Conservation (phyloP, 2,797 vertebrate species). For the Aselliscus stoliczkanus region DNA sequence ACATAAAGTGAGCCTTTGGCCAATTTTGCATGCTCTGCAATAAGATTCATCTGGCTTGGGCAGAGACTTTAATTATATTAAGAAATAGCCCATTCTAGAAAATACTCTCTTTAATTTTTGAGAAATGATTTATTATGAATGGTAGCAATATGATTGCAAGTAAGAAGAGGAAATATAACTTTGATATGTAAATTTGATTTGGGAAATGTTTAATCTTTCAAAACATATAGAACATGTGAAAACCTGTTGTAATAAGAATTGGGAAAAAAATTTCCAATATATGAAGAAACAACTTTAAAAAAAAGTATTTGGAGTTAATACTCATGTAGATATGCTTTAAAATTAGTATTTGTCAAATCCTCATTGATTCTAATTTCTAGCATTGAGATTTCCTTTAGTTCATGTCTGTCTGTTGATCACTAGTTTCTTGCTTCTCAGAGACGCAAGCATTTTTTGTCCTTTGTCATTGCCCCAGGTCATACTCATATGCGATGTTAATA, state of each 20-base stretch:
- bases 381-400: neutral
- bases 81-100: neutral
- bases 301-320: neutral
- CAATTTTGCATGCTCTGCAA: neutral
- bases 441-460: neutral
- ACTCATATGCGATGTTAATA: neutral
- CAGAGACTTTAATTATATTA: neutral
- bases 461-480: neutral
- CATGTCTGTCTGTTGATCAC: neutral
- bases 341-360: neutral
- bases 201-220: conserved; percentile 19
- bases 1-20: neutral
- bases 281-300: neutral
- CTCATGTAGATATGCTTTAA: neutral
- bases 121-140: neutral
- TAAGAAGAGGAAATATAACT: neutral
- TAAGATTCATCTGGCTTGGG: neutral
- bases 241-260: neutral
- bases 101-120: neutral
- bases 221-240: neutral
- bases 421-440: neutral
- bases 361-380: neutral
- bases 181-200: neutral
- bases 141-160: neutral
- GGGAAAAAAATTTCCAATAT: neutral